Conservation (phyloP, 2,888 invertebrate genomes). For the Tipula helvola region DNA sequence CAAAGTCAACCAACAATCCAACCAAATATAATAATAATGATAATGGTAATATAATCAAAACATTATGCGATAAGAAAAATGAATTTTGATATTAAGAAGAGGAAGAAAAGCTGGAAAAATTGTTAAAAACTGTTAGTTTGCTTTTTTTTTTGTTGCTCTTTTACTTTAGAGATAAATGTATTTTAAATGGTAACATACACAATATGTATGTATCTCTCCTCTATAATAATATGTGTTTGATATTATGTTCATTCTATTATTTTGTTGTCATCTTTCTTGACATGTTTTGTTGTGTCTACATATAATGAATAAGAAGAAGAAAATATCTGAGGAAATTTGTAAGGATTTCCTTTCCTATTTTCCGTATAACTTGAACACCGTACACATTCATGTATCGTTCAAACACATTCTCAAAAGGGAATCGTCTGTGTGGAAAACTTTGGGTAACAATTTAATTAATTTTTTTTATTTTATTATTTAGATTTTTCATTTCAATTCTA, state of each 20-base stretch:
- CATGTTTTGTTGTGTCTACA: background rate
- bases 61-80: background rate
- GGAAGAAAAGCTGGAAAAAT: background rate
- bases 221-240: background rate
- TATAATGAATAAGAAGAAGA: background rate
- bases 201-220: background rate
- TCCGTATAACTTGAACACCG: background rate
- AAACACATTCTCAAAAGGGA: background rate
- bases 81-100: background rate
- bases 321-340: background rate
- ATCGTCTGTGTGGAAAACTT: background rate
- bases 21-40: background rate
- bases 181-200: background rate
- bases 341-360: background rate
- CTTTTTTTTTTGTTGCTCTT: background rate
- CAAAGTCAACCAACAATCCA: background rate
- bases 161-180: background rate
- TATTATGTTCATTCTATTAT: background rate
- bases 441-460: background rate
- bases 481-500: background rate
- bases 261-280: background rate
- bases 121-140: background rate
- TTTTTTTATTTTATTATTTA: background rate
- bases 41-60: background rate
- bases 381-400: background rate